Evolutionary conservation across 2,113 vertebrate species (phyloP), one percentile per base, ranked within the genome.

Genomic region (Rousettus leschenaultii): DNA sequence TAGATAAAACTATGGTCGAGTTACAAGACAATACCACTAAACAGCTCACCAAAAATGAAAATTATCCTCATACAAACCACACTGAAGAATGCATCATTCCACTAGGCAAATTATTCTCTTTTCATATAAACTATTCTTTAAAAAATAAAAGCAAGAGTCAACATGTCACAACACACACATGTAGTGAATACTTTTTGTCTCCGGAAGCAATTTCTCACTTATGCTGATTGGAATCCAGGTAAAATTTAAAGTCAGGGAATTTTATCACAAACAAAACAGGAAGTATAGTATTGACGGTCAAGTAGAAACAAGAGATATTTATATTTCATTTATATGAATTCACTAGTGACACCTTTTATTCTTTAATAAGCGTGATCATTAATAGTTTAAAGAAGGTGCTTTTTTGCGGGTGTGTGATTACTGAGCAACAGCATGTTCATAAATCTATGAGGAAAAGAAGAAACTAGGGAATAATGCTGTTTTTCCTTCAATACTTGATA

Each of bases 1-100:
- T 97, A 98, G 97, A 91, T 88, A 90, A 94, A 97, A 94, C 71
- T 84, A 86, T 13, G 53, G 95, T 96, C 89, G 96, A 63, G 78
- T 96, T 95, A 97, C 89, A 95, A 90, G 85, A 90, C 33, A 77
- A 19, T 7, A 65, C 83, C 80, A 68, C 73, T 83, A 61, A 95
- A 94, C 15, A 84, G 45, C 65, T 96, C 78, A 86, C 83, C 85
- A n/a, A 82, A 97, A 93, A 97, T 94, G 97, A 91, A 94, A 97
- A 95, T 95, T 74, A 92, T 91, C 75, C 30, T 93, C 85, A 94
- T 38, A 83, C 65, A 93, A 96, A 96, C 89, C 96, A 87, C 71
- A 89, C 57, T 38, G 86, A 89, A 80, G 87, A 86, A 57, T 16
- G 80, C 22, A 90, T 95, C 66, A 89, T 89, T 97, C 95, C 89